A percentile compares a stretch with the other conserved stretches of the same genome.
Conservation (phyloP, 2,113 vertebrate genomes). For the Eurystomus gularis region DNA sequence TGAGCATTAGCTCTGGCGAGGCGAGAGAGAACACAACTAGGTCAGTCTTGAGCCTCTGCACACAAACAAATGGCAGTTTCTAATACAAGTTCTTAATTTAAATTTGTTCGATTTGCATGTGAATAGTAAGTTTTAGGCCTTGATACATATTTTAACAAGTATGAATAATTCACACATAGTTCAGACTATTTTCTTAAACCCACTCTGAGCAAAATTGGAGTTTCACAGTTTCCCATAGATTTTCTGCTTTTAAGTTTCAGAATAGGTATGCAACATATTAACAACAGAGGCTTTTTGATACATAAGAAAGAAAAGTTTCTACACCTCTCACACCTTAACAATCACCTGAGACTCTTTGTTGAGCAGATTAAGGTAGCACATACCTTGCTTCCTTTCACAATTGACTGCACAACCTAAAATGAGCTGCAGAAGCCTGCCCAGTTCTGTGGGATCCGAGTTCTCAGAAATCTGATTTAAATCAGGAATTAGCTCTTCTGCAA, state of each 20-base stretch:
- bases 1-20: neutral
- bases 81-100: neutral
- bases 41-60: neutral
- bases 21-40: neutral
- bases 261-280: neutral
- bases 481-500: constrained; percentile 88
- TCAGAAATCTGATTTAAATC: constrained; percentile 88
- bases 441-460: constrained; percentile 79
- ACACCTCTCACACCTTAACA: neutral
- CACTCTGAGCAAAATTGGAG: neutral
- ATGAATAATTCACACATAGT: neutral
- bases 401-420: constrained; percentile 94
- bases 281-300: neutral
- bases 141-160: neutral
- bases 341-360: neutral
- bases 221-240: neutral
- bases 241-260: neutral
- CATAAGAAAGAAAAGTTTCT: neutral
- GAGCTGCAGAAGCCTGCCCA: constrained; percentile 93
- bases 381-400: constrained; percentile 96
- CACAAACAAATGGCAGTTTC: neutral
- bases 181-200: neutral
- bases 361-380: neutral
- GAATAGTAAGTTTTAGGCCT: neutral
- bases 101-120: neutral